Conservation (phyloP, 2,113 vertebrate species). For the Lophotis ruficrista region DNA sequence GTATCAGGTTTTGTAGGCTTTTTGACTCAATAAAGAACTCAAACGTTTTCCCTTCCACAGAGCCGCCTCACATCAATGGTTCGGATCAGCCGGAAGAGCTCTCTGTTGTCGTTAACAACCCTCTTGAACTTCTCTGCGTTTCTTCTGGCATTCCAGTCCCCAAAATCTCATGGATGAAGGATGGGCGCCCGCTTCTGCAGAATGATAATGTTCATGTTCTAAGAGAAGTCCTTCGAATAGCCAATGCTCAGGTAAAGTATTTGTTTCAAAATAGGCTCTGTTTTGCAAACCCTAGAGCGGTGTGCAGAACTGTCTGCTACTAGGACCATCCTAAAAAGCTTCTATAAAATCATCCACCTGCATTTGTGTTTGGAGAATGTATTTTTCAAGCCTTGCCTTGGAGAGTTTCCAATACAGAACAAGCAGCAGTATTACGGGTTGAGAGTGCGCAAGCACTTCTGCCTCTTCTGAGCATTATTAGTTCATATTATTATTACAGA, state of each 20-base stretch:
- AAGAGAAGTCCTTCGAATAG: conserved; percentile 79
- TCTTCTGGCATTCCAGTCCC: conserved; percentile 88
- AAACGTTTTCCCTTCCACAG: conserved; percentile 66
- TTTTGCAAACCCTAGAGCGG: not conserved
- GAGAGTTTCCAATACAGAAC: not conserved
- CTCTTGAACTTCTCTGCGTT: conserved; percentile 86
- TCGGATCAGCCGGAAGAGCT: conserved; percentile 82
- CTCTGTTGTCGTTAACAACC: conserved; percentile 86
- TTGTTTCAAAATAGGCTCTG: not conserved
- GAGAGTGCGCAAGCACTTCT: not conserved
- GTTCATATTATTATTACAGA: not conserved
- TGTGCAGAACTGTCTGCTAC: not conserved
- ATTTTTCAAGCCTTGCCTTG: not conserved
- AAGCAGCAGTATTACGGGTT: not conserved
- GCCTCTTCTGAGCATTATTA: not conserved
- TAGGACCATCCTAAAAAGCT: not conserved
- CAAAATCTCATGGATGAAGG: conserved; percentile 92
- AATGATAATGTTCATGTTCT: conserved; percentile 79
- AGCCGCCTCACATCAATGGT: conserved; percentile 91
- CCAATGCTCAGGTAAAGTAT: conserved; percentile 84
- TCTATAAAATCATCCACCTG: not conserved
- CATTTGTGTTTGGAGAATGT: not conserved
- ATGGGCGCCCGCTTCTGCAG: conserved; percentile 86
- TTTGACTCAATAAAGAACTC: not conserved
- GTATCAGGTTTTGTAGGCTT: not conserved